Evolutionary conservation across 2,797 vertebrate genomes (phyloP).

Genomic region (Acomys russatus): DNA sequence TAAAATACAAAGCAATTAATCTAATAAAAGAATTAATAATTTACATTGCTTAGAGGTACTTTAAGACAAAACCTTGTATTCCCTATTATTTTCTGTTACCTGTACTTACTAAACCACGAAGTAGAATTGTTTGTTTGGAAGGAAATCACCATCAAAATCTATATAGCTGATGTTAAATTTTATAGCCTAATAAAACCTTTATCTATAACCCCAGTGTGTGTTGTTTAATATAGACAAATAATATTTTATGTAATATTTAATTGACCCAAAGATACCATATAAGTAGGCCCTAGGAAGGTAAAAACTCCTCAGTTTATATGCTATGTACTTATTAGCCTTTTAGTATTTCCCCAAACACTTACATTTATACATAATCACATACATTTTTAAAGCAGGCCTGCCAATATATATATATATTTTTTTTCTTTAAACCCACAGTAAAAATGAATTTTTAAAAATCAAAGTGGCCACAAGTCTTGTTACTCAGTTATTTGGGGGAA

Average conservation of each 20-base stretch:
- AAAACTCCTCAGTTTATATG: neutral
- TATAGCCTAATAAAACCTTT: neutral
- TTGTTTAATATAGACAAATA: neutral
- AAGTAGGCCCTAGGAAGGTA: neutral
- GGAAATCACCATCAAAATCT: neutral
- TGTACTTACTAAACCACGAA: neutral
- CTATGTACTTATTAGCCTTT: neutral
- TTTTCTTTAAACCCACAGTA: neutral
- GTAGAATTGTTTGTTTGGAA: neutral
- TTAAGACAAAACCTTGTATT: neutral
- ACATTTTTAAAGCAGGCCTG: neutral
- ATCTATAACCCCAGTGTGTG: neutral
- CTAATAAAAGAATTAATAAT: neutral
- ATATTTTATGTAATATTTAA: neutral
- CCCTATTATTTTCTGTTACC: neutral
- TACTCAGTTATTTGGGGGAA: neutral
- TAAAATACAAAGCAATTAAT: neutral
- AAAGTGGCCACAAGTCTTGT: neutral
- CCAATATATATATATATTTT: neutral
- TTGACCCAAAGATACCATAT: constrained; percentile 1
- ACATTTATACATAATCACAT: neutral
- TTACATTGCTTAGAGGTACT: neutral
- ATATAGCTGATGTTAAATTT: neutral
- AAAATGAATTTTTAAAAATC: neutral
- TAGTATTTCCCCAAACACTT: neutral